Evolutionary conservation across 2,797 vertebrate species (phyloP), one percentile per base, ranked within the genome.

Genomic region (Brachyalestes nurse): DNA sequence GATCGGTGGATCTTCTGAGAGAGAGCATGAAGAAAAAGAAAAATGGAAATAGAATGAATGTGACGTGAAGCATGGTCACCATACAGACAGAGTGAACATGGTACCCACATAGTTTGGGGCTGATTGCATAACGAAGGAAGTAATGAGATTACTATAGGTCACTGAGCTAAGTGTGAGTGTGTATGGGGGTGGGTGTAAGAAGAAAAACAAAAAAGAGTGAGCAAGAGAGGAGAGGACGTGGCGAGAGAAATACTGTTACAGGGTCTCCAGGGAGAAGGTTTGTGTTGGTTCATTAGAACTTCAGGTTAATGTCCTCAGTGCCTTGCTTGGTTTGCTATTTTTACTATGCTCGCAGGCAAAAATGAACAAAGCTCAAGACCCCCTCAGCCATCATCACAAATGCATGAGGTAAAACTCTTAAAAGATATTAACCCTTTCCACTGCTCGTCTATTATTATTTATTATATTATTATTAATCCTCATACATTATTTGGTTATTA

Each of bases 101-200:
- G 2, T 72, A 23, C 60, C 34, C 21, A 49, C 40, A 75, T 64
- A 61, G 79, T 79, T 79, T 72, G 61, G 73, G 61, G 42, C 25
- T 79, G 58, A 85, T 83, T 82, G 78, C 57, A 23, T 83, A 80
- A 78, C 14, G 53, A 57, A 80, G 62, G 64, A 78, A 80, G 66
- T 85, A 83, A 78, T 83, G 42, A 78, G 28, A 81, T 80, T 75
- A 72, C 19, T 57, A 57, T 40, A 76, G 82, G 79, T 83, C 55
- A 45, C 19, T 82, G 77, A 79, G 73, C 53, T 71, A 53, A 78
- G 58, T n/a, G n/a, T n/a, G n/a, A n/a, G n/a, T n/a, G n/a, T n/a
- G n/a, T n/a, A n/a, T n/a, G n/a, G n/a, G n/a, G n/a, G n/a, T n/a
- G n/a, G n/a, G n/a, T n/a, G n/a, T n/a, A n/a, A 76, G 28, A 25